Conservation (phyloP, 2,888 invertebrate genomes). For the Xestia sexstrigata region DNA sequence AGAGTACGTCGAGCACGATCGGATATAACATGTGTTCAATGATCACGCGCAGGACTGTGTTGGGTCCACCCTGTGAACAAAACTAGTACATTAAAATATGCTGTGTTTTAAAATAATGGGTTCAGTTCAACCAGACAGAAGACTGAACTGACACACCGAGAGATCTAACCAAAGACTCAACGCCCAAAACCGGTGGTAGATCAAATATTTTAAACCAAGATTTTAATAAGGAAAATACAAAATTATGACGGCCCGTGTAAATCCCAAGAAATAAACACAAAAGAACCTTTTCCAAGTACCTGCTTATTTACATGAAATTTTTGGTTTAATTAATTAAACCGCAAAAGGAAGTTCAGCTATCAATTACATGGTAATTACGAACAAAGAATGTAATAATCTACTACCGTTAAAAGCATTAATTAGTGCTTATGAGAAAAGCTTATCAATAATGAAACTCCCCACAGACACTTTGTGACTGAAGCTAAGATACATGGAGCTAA, state of each 20-base stretch:
- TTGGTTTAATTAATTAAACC: slow-evolving; percentile 57
- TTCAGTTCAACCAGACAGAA: no score
- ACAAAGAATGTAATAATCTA: slow-evolving; percentile 45
- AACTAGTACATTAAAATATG: slow-evolving; percentile 40
- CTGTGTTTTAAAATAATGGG: background rate
- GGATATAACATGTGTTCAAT: slow-evolving; percentile 99
- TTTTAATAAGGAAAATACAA: slow-evolving; percentile 45
- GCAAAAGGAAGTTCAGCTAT: slow-evolving; percentile 49
- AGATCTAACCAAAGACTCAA: background rate
- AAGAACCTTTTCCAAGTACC: slow-evolving; percentile 43
- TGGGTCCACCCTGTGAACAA: slow-evolving; percentile 95
- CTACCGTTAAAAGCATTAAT: slow-evolving; percentile 54
- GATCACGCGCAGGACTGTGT: slow-evolving; percentile 99
- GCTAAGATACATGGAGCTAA: slow-evolving; percentile 62
- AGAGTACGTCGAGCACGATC: slow-evolving; percentile 98
- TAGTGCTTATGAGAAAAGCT: slow-evolving; percentile 69
- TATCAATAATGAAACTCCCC: slow-evolving; percentile 73
- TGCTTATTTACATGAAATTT: slow-evolving; percentile 48
- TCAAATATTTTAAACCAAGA: slow-evolving; percentile 13
- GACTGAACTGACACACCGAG: background rate
- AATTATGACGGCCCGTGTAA: slow-evolving; percentile 18
- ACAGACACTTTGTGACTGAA: slow-evolving; percentile 64
- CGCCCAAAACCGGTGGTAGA: background rate
- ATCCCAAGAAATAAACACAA: slow-evolving; percentile 30
- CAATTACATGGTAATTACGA: slow-evolving; percentile 44